A percentile compares a stretch with the other conserved stretches of the same genome.
Conservation (phyloP, 2,888 invertebrate genomes). For the Idaea aversata region DNA sequence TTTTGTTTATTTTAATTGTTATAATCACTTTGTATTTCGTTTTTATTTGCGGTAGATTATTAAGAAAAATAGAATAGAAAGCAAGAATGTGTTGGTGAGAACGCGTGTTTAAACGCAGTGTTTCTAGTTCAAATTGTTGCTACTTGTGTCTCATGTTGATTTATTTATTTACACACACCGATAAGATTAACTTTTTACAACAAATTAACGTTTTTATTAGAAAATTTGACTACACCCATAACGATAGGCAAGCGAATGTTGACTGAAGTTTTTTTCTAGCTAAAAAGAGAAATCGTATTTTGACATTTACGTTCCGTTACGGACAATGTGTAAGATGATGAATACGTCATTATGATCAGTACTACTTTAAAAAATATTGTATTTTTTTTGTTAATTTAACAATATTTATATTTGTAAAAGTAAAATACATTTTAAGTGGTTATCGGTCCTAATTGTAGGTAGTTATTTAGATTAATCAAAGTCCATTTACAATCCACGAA, state of each 20-base stretch:
- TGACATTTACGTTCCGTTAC: neutral
- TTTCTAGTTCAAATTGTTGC: neutral
- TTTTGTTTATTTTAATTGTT: conserved; percentile 6
- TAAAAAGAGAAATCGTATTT: neutral
- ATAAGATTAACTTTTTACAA: neutral
- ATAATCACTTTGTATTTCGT: neutral
- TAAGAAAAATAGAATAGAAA: conserved; percentile 42
- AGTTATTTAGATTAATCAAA: too few species aligned
- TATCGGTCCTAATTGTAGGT: too few species aligned
- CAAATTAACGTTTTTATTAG: neutral
- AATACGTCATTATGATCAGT: neutral
- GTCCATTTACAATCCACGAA: too few species aligned
- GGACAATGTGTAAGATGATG: neutral
- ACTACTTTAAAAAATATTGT: neutral
- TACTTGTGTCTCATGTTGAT: neutral
- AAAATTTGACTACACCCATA: neutral
- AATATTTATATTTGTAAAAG: too few species aligned
- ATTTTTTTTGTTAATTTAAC: too few species aligned
- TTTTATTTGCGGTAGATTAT: conserved; percentile 7
- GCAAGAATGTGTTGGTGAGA: conserved; percentile 17
- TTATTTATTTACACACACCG: neutral
- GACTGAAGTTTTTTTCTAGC: neutral
- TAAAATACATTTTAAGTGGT: too few species aligned
- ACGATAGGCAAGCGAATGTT: neutral
- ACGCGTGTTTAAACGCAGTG: conserved; percentile 5